Evolutionary conservation across 1,140 invertebrate species (phyloP), one percentile per base, ranked within the genome.

Genomic region (Luehdorfia chinensis): DNA sequence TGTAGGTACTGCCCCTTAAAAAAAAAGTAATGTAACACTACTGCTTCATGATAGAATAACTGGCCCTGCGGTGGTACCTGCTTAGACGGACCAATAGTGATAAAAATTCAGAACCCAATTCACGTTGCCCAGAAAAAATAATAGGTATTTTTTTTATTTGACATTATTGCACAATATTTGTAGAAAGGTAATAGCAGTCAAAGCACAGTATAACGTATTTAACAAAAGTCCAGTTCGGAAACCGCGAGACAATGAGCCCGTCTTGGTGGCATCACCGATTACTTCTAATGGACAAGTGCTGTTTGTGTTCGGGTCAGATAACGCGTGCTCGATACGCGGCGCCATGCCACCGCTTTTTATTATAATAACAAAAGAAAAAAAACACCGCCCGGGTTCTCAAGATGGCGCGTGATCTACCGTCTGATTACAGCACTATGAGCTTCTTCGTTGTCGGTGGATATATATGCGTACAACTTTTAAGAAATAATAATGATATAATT

Each of bases 211-310:
- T n/a, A 39, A 11, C 12, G 34, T 27, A 28, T 1, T 15, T n/a
- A 14, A 12, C 27, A 36, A 13, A 60, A 47, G 54, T 59, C 59
- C 64, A 59, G 63, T 68, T 69, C 68, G 69, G 37, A 52, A 64
- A 68, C 61, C 56, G 55, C 53, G 66, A 75, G 62, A 78, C 73
- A 78, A 77, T 78, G 47, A 61, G 50, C 47, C 53, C 64, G 59
- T 72, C 66, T 71, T 72, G 78, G 75, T 84, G 77, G 79, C 74
- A 71, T 75, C 66, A 59, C 47, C 71, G 78, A 81, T 79, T 79
- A 76, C 72, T 72, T 78, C 72, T 84, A 84, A 84, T 84, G 79
- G 77, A 84, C 79, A 84, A 84, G 69, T 71, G 66, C 23, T 84
- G 80, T 84, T 83, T 84, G 77, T 84, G 77, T 81, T 67, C 60